These are phyloP conservation scores for Acleris sparsana DNA, from an alignment of 2,888 invertebrate genomes.

Conservation along the genomic window DNA sequence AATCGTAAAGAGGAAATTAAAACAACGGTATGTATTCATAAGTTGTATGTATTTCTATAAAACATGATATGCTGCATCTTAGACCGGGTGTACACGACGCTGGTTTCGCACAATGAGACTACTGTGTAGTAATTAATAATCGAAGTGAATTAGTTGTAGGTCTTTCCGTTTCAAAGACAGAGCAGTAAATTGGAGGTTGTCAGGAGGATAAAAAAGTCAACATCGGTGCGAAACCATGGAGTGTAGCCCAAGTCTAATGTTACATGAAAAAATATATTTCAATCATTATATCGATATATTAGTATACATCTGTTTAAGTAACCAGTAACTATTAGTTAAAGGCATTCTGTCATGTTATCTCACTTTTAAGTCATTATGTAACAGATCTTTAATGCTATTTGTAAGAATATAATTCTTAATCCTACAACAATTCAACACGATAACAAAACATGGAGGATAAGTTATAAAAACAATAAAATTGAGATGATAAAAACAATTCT, in stretches of 20 bases:
- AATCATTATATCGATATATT: slow-evolving; percentile 43
- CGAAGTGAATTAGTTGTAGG: neutral
- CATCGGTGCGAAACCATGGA: neutral
- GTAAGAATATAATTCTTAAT: slow-evolving; percentile 25
- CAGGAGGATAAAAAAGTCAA: neutral
- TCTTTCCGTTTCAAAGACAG: neutral
- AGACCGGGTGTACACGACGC: slow-evolving; percentile 1
- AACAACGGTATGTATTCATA: slow-evolving; percentile 45
- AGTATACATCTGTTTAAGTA: slow-evolving; percentile 33
- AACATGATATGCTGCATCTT: slow-evolving; percentile 75
- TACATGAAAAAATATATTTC: slow-evolving; percentile 64
- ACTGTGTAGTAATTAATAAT: neutral
- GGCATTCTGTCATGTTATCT: slow-evolving; percentile 64
- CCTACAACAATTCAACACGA: slow-evolving; percentile 36
- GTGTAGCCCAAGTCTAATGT: slow-evolving; percentile 39
- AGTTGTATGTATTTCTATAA: slow-evolving; percentile 74
- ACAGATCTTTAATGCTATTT: slow-evolving; percentile 65
- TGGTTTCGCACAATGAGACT: neutral
- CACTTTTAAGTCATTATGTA: slow-evolving; percentile 48
- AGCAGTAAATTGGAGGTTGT: neutral
- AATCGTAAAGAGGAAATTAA: neutral
- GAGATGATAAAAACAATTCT: slow-evolving; percentile 31
- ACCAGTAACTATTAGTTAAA: slow-evolving; percentile 37
- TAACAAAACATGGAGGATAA: slow-evolving; percentile 33
- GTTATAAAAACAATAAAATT: slow-evolving; percentile 31